Evolutionary conservation across 2,888 invertebrate genomes (phyloP).

Genomic region (Lathronympha strigana): DNA sequence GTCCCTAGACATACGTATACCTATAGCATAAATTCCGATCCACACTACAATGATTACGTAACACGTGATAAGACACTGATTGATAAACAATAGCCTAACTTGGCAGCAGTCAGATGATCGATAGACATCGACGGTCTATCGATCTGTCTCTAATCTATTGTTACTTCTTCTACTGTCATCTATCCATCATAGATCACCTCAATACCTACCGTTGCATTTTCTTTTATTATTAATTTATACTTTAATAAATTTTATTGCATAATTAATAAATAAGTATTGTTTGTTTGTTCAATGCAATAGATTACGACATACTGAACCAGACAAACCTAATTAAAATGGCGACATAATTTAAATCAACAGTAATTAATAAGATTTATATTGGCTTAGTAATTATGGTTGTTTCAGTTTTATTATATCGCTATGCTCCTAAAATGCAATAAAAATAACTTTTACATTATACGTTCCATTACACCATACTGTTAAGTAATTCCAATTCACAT

Average conservation of each 20-base stretch:
- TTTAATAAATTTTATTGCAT: no score
- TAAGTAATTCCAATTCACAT: conserved; percentile 5
- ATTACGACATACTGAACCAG: no score
- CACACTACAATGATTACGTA: background rate
- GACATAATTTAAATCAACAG: no score
- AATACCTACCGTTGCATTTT: no score
- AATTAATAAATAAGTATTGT: no score
- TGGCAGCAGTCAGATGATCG: conserved; percentile 5
- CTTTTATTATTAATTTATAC: no score
- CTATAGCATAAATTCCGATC: background rate
- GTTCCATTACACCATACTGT: background rate
- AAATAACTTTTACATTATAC: background rate
- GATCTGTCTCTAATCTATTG: conserved; percentile 14
- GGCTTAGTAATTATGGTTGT: no score
- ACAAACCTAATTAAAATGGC: no score
- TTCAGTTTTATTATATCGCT: background rate
- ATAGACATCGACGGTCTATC: conserved; percentile 27
- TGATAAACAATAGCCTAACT: conserved; percentile 23
- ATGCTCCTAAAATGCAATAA: background rate
- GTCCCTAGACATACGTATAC: background rate
- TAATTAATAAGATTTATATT: no score
- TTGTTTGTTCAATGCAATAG: no score
- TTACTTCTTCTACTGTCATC: background rate
- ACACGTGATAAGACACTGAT: conserved; percentile 9
- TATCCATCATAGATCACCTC: background rate